These are phyloP conservation scores for Colius striatus DNA, from an alignment of 2,113 vertebrate species.

Conservation along the genomic window DNA sequence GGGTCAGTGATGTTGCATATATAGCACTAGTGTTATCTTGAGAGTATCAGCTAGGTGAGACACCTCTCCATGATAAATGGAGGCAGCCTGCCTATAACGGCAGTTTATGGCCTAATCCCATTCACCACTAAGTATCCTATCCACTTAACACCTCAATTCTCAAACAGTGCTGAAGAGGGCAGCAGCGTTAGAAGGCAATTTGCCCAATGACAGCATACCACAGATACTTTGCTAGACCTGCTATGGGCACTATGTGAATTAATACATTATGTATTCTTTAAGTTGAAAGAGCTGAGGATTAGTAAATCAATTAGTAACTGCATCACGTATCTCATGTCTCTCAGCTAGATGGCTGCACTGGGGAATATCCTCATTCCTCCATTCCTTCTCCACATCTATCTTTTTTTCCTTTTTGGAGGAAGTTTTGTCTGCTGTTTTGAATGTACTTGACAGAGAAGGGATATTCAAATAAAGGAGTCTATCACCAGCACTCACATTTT, in stretches of 20 bases:
- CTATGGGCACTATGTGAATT: background rate
- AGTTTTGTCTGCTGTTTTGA: background rate
- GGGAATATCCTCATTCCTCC: background rate
- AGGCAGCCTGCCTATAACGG: background rate
- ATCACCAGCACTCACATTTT: background rate
- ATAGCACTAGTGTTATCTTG: background rate
- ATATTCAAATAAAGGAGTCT: background rate
- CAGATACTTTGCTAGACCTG: background rate
- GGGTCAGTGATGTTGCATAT: background rate
- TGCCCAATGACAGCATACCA: background rate
- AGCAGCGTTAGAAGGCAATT: background rate
- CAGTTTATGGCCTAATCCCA: background rate
- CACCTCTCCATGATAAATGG: background rate
- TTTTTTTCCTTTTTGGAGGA: background rate
- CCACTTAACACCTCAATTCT: background rate
- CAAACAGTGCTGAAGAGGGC: background rate
- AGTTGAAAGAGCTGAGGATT: background rate
- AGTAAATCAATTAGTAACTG: background rate
- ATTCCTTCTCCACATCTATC: background rate
- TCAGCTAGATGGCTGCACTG: background rate
- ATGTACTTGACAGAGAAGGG: background rate
- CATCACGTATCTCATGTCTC: background rate
- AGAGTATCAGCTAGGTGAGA: background rate
- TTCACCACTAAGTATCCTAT: background rate
- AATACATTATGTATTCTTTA: background rate